Percentiles rank a stretch among this genome's conserved stretches.
Conservation (phyloP, 2,797 vertebrate species). For the Oryzias dopingdopingensis region DNA sequence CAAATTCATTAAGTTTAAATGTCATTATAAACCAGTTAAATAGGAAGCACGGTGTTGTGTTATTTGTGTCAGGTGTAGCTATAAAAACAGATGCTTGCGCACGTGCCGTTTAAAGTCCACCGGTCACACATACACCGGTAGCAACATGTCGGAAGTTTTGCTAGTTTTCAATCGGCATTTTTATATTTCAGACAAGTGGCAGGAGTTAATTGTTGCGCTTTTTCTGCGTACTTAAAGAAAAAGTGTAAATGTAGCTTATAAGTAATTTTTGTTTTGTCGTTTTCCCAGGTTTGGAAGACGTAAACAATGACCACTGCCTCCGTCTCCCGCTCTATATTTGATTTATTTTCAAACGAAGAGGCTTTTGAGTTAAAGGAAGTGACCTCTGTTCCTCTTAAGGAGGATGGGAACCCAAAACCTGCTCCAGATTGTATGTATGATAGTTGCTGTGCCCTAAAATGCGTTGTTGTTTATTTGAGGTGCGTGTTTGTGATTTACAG, state of each 20-base stretch:
- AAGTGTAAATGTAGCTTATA: not conserved
- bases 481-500: constrained; percentile 13
- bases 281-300: constrained; percentile 7
- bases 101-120: constrained; percentile 33
- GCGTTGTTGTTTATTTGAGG: not conserved
- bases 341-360: constrained; percentile 55
- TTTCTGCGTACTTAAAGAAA: not conserved
- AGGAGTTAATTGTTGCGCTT: not conserved
- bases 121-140: constrained; percentile 3
- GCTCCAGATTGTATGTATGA: constrained; percentile 29
- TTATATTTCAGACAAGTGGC: not conserved
- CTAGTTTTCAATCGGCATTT: not conserved
- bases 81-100: not conserved
- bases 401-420: constrained; percentile 3
- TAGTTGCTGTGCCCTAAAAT: not conserved
- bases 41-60: not conserved
- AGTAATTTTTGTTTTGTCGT: not conserved
- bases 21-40: not conserved
- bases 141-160: not conserved
- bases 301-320: constrained; percentile 36
- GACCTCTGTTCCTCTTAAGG: constrained; percentile 33
- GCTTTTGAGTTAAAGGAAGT: constrained; percentile 62
- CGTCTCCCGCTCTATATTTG: constrained; percentile 64
- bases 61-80: not conserved
- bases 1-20: not conserved